phyloP scores from a whole-genome alignment of 2,888 invertebrate genomes.

The Brenthis hecate region DNA sequence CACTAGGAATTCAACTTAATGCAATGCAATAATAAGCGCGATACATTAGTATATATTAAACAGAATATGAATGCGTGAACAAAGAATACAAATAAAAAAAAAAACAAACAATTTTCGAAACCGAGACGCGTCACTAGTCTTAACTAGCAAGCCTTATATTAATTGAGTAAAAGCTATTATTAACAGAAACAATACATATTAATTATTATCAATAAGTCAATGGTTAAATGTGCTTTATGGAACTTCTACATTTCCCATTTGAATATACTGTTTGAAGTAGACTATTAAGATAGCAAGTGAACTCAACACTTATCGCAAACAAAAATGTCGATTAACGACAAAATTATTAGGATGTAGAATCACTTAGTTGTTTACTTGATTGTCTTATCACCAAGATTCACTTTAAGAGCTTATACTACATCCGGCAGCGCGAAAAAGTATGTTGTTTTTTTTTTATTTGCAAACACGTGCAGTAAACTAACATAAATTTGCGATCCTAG shows the following conservation, averaged over 20 bases:
- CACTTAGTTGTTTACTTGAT: conserved; percentile 31
- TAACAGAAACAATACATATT: no score
- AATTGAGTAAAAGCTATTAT: no score
- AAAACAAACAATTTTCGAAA: no score
- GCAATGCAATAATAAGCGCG: no score
- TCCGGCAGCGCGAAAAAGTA: conserved; percentile 18
- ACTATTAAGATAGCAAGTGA: conserved; percentile 9
- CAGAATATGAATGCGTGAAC: no score
- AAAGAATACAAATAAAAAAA: no score
- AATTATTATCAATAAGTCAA: no score
- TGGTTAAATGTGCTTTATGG: no score
- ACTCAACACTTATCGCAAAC: conserved; percentile 6
- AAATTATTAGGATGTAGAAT: conserved; percentile 25
- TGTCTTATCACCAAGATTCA: conserved; percentile 24
- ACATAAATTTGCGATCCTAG: background rate
- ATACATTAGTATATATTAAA: no score
- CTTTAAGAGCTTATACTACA: conserved; percentile 8
- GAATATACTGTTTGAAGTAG: background rate
- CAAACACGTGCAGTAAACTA: conserved; percentile 13
- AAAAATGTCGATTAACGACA: conserved; percentile 14
- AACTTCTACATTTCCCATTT: background rate
- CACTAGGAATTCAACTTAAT: no score
- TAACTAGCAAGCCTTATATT: no score
- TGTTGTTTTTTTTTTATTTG: conserved; percentile 18
- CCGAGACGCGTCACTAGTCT: no score